Conservation (phyloP, 2,888 invertebrate species). For the Callosobruchus maculatus region DNA sequence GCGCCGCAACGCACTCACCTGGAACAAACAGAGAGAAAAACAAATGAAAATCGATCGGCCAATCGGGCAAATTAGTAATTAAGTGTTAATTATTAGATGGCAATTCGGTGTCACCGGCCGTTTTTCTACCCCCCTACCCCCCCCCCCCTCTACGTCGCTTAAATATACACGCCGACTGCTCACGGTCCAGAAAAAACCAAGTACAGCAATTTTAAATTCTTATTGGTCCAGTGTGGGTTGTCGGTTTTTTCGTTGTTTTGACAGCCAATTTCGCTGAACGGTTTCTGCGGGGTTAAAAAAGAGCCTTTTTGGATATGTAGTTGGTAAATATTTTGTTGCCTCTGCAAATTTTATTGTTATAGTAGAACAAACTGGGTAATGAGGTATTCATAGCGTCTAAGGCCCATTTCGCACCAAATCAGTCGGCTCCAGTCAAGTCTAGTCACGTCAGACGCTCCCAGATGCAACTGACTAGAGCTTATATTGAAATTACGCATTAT, state of each 20-base stretch:
- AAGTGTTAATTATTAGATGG: slow-evolving; percentile 12
- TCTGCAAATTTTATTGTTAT: not conserved
- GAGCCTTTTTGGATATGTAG: not conserved
- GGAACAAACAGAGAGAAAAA: slow-evolving; percentile 10
- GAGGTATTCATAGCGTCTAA: too few relatives aligned
- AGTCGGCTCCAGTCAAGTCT: too few relatives aligned
- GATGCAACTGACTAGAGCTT: too few relatives aligned
- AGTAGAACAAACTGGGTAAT: not conserved
- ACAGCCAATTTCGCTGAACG: not conserved
- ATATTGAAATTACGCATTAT: too few relatives aligned
- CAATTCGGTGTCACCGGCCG: slow-evolving; percentile 8
- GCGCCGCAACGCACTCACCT: slow-evolving; percentile 10
- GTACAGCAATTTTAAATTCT: slow-evolving; percentile 13
- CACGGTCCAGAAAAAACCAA: not conserved
- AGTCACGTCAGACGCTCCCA: too few relatives aligned
- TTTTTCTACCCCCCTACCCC: too few relatives aligned
- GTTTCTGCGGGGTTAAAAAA: not conserved
- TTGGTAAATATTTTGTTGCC: not conserved
- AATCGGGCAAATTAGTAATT: slow-evolving; percentile 5
- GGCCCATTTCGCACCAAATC: too few relatives aligned
- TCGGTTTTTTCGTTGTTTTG: not conserved
- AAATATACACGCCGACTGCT: not conserved
- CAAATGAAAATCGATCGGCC: not conserved
- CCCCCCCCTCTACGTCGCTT: too few relatives aligned
- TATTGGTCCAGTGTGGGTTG: not conserved